Percentiles rank a stretch among this genome's conserved stretches.
Evolutionary conservation across 2,888 invertebrate species (phyloP).

Genomic region (Drosophila recens): DNA sequence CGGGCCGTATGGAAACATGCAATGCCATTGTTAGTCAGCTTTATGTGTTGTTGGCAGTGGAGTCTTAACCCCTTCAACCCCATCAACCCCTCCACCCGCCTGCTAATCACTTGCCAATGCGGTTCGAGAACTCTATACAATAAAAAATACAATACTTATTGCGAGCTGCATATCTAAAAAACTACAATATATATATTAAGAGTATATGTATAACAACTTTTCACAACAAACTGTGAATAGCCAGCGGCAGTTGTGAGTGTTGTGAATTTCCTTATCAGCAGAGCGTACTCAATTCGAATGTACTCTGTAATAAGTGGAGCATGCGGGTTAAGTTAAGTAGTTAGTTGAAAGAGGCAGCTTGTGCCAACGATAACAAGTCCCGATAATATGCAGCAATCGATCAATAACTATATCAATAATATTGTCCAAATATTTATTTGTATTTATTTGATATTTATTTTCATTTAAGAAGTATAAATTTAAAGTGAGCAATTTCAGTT

Average conservation of each 20-base stretch:
- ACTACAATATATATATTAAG: conserved; percentile 20
- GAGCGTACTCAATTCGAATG: conserved; percentile 44
- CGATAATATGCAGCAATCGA: conserved; percentile 6
- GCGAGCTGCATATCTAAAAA: conserved; percentile 59
- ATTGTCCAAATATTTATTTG: neutral
- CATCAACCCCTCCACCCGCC: neutral
- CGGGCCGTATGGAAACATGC: conserved; percentile 32
- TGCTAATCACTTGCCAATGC: conserved; percentile 53
- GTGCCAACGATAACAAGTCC: conserved; percentile 2
- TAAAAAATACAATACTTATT: neutral
- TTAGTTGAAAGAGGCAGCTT: conserved; percentile 20
- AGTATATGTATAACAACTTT: conserved; percentile 36
- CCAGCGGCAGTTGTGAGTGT: conserved; percentile 12
- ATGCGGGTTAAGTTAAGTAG: conserved; percentile 41
- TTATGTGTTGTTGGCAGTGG: neutral
- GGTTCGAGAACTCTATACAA: conserved; percentile 15
- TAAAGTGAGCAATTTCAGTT: too few relatives aligned
- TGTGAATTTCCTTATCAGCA: conserved; percentile 56
- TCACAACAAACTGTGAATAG: conserved; percentile 63
- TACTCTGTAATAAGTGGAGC: conserved; percentile 42
- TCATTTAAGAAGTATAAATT: neutral
- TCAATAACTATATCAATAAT: neutral
- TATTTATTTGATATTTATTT: neutral
- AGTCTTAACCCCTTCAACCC: conserved; percentile 13
- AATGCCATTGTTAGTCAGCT: conserved; percentile 36